These are phyloP conservation scores for Poeciliopsis infans DNA, from an alignment of 2,797 vertebrate genomes.

Conservation along the genomic window DNA sequence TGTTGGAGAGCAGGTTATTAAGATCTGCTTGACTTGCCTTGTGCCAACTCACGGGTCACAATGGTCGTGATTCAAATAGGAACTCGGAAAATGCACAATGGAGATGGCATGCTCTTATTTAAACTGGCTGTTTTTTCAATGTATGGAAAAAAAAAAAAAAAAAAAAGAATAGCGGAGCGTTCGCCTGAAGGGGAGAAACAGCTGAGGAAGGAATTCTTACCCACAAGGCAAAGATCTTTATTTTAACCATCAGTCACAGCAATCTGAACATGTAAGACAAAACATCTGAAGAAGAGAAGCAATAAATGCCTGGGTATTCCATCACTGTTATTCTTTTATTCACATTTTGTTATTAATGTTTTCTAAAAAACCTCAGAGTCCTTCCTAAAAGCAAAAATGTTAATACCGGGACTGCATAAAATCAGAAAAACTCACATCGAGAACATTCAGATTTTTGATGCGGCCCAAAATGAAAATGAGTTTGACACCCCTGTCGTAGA, in stretches of 20 bases:
- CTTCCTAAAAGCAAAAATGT: background rate
- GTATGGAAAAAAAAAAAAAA: constrained; percentile 7
- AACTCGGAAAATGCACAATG: constrained; percentile 24
- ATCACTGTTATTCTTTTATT: background rate
- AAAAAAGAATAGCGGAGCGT: background rate
- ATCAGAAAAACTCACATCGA: background rate
- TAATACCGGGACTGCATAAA: background rate
- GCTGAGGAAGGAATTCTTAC: constrained; percentile 28
- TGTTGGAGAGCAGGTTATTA: constrained; percentile 25
- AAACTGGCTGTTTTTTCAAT: background rate
- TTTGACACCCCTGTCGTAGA: no score
- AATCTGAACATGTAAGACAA: constrained; percentile 5
- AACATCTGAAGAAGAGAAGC: constrained; percentile 4
- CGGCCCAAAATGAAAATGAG: no score
- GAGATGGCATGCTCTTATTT: no score
- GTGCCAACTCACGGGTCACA: background rate
- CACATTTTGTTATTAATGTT: background rate
- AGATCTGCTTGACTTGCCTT: constrained; percentile 10
- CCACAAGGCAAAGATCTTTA: constrained; percentile 24
- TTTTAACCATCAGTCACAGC: constrained; percentile 13
- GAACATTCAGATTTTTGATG: no score
- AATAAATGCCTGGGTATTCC: background rate
- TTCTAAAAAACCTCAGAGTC: background rate
- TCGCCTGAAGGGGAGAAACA: constrained; percentile 19
- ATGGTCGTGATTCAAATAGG: constrained; percentile 11